A percentile compares a stretch with the other conserved stretches of the same genome.
Evolutionary conservation across 1,140 invertebrate genomes (phyloP).

Genomic region (Pantala flavescens): DNA sequence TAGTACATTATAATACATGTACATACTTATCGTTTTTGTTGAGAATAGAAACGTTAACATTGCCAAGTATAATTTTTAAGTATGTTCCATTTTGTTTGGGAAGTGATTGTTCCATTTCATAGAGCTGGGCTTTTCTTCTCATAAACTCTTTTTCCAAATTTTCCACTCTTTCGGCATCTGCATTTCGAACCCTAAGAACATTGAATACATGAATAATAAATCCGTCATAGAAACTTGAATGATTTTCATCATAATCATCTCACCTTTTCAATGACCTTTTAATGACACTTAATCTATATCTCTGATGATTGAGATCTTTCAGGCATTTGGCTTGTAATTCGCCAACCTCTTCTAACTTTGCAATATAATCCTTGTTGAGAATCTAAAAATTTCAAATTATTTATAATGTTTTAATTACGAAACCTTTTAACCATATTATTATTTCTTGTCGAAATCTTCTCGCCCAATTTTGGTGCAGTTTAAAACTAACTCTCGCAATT

Average conservation of each 20-base stretch:
- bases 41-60: conserved; percentile 93
- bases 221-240: not conserved
- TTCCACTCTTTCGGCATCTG: conserved; percentile 25
- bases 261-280: conserved; percentile 67
- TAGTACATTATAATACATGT: no score
- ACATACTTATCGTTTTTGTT: conserved; percentile 92
- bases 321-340: conserved; percentile 78
- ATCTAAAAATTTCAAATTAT: conserved; percentile 43
- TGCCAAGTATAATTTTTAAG: conserved; percentile 86
- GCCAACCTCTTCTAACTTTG: conserved; percentile 71
- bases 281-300: conserved; percentile 76
- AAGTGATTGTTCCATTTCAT: conserved; percentile 75
- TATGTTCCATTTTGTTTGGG: conserved; percentile 82
- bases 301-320: conserved; percentile 77
- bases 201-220: not conserved
- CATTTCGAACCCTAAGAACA: conserved; percentile 28
- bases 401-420: not conserved
- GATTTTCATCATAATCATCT: conserved; percentile 24
- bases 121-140: conserved; percentile 63
- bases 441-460: no score
- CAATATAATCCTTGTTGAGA: conserved; percentile 69
- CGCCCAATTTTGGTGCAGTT: not conserved
- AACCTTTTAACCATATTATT: no score
- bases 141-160: conserved; percentile 59
- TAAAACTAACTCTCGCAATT: not conserved